Conservation (phyloP, 2,888 invertebrate species). For the Yponomeuta evonymella region DNA sequence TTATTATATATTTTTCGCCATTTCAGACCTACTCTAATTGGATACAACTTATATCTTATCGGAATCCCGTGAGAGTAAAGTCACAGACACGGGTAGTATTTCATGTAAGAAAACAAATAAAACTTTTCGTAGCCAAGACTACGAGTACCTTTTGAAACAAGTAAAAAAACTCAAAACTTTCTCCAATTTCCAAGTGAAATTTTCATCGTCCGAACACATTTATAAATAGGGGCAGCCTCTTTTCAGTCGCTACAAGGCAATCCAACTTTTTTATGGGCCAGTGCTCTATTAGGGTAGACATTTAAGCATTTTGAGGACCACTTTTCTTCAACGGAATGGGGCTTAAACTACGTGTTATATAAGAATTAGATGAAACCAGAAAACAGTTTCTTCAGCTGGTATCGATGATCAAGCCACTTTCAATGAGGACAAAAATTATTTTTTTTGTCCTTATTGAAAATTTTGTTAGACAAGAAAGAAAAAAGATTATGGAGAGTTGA, state of each 20-base stretch:
- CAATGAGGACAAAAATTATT: no score
- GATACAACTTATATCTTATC: no score
- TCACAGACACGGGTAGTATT: neutral
- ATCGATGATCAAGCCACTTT: no score
- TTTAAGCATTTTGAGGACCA: neutral
- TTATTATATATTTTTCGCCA: no score
- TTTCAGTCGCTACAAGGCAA: conserved; percentile 39
- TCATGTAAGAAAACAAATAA: neutral
- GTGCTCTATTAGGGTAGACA: conserved; percentile 23
- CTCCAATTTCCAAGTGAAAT: conserved; percentile 7
- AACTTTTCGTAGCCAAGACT: neutral
- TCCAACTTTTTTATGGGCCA: conserved; percentile 42
- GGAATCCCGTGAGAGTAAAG: no score
- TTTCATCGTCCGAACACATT: conserved; percentile 19
- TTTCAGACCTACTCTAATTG: no score
- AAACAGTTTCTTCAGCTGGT: no score
- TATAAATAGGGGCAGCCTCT: conserved; percentile 25
- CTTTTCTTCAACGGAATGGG: neutral
- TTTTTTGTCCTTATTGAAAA: no score
- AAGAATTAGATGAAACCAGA: no score
- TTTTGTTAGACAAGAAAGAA: no score
- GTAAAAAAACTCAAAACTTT: neutral
- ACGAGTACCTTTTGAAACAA: neutral
- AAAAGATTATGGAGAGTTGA: no score
- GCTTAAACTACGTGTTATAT: no score